These are phyloP conservation scores for Salvelinus fontinalis DNA, from an alignment of 2,113 vertebrate genomes.

Conservation along the genomic window DNA sequence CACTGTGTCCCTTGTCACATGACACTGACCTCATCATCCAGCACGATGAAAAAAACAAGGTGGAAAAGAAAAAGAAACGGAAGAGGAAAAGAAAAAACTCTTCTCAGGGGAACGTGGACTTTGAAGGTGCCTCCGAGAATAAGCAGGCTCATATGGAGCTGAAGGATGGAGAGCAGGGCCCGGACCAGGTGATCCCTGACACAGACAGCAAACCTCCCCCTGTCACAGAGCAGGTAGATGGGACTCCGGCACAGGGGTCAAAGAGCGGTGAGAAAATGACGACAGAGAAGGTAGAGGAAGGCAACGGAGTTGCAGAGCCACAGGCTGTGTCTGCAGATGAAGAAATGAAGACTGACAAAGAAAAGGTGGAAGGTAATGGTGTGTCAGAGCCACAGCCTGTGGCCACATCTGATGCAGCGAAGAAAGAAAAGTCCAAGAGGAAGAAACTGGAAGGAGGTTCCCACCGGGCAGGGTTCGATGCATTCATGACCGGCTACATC, in stretches of 20 bases:
- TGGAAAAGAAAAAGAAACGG: constrained; percentile 75
- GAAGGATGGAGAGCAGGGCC: constrained; percentile 28
- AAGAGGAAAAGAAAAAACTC: constrained; percentile 74
- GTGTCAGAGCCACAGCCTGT: not conserved
- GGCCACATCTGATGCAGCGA: too few relatives aligned
- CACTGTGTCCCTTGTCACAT: constrained; percentile 86
- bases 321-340: not conserved
- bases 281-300: not conserved
- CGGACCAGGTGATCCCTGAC: constrained; percentile 33
- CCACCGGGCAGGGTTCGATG: constrained; percentile 94
- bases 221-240: not conserved
- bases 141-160: constrained; percentile 65
- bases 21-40: constrained; percentile 93
- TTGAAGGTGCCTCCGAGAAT: constrained; percentile 42
- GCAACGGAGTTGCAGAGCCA: not conserved
- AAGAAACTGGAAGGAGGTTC: constrained; percentile 70
- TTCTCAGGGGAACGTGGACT: constrained; percentile 34
- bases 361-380: constrained; percentile 9
- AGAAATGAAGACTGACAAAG: constrained; percentile 6
- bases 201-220: not conserved
- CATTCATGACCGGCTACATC: constrained; percentile 96
- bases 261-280: too few relatives aligned
- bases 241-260: not conserved
- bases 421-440: constrained; percentile 5
- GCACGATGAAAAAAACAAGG: constrained; percentile 79